Percentiles rank a stretch among this genome's conserved stretches.
Evolutionary conservation across 2,888 invertebrate genomes (phyloP).

Genomic region (Diogma glabrata): DNA sequence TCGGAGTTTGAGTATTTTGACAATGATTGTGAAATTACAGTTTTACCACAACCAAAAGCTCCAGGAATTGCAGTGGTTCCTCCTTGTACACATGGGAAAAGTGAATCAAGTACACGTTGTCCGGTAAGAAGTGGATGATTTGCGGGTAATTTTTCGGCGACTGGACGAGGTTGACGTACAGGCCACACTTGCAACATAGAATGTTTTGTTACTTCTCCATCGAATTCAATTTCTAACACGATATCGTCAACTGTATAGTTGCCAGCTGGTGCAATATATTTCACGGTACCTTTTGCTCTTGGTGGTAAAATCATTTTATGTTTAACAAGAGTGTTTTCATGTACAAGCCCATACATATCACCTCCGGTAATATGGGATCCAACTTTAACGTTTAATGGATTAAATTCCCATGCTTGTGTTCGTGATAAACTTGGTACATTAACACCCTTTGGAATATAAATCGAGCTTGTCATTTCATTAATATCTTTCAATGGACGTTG

Average conservation of each 20-base stretch:
- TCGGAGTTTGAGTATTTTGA: conserved; percentile 99
- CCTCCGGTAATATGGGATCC: conserved; percentile 99
- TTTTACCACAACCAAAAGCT: conserved; percentile 99
- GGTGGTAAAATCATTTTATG: conserved; percentile 95
- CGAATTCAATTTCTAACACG: conserved; percentile 97
- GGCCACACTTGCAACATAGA: conserved; percentile 99
- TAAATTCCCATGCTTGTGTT: conserved; percentile 81
- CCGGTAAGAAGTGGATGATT: conserved; percentile 97
- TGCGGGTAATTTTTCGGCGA: conserved; percentile 95
- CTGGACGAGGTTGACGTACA: conserved; percentile 93
- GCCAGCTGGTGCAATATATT: conserved; percentile 86
- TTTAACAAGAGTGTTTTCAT: conserved; percentile 95
- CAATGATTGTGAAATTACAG: conserved; percentile 97
- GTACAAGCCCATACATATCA: conserved; percentile 90
- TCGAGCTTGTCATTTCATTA: conserved; percentile 82
- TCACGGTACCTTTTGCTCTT: conserved; percentile 89
- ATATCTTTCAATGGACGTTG: conserved; percentile 98
- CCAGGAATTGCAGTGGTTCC: conserved; percentile 99
- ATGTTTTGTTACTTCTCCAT: conserved; percentile 83
- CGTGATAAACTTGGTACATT: conserved; percentile 86
- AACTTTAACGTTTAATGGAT: conserved; percentile 69
- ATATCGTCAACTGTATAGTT: conserved; percentile 89
- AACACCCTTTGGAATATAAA: conserved; percentile 99
- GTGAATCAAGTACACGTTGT: conserved; percentile 93
- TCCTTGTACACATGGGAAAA: conserved; percentile 99